Evolutionary conservation across 2,888 invertebrate species (phyloP).

Genomic region (Entomobrya proxima): DNA sequence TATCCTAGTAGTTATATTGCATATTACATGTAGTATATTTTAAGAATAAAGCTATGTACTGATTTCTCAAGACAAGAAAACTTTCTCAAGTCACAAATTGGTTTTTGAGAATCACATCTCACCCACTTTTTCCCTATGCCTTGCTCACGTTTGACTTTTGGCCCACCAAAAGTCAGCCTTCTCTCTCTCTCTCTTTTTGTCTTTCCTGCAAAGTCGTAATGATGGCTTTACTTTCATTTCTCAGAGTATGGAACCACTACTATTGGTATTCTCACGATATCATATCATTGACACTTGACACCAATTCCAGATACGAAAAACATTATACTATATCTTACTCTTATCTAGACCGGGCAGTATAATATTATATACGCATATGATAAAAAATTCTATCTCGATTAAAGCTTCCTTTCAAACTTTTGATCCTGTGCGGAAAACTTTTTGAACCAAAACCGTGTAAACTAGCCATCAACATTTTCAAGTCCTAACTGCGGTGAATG

Average conservation of each 20-base stretch:
- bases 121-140: background rate
- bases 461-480: no score
- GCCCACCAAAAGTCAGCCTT: background rate
- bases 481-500: no score
- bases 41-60: background rate
- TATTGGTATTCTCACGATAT: background rate
- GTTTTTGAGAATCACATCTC: constrained; percentile 46
- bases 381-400: no score
- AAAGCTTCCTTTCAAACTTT: no score
- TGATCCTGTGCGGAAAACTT: no score
- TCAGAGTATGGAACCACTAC: no score
- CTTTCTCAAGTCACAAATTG: constrained; percentile 50
- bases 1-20: background rate
- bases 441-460: no score
- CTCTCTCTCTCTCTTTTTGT: background rate
- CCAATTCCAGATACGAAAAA: constrained; percentile 23
- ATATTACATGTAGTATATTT: background rate
- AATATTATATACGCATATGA: no score
- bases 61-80: constrained; percentile 28
- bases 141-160: background rate
- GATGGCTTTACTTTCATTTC: background rate
- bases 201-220: background rate
- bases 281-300: constrained; percentile 52
- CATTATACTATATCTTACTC: no score
- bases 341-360: no score